Base-by-base conservation (phyloP, 2,888 invertebrate genomes). In the Drymonia ruficornis region DNA sequence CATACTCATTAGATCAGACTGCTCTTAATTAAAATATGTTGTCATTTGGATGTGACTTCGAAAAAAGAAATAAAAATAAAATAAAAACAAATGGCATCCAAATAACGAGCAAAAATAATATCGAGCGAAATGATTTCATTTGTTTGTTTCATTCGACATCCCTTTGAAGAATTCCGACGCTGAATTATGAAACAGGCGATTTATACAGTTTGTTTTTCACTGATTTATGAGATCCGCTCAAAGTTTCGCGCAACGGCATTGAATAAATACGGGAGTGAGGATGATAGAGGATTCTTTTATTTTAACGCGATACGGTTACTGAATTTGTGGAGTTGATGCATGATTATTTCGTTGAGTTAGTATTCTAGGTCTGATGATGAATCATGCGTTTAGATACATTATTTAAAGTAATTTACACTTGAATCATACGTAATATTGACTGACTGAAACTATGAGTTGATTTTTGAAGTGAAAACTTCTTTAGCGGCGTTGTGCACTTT, bases 111-210 rank as follows among this genome's bases (percentile, higher is more conserved):
- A 46, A 56, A 56, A 50, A 52, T 42, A 50, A 44, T 60, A 53
- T 42, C 45, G 49, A 42, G 61, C 52, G 53, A 57, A 49, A 67
- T 55, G 57, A 55, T 36, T 56, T 59, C 51, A 44, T 56, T 65
- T 69, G 67, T 73, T 65, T 67, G 61, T 68, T 65, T 67, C 63
- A 67, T 62, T 66, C 66, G 61, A 63, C 63, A 53, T 67, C 65
- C 57, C 67, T 75, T 74, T 75, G 72, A 75, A 73, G 65, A 73
- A 55, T 49, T 61, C n/a, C 56, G 52, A n/a, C 45, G 47, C 48
- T 59, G 56, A 62, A 69, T 72, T 69, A 60, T 68, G 61, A 61
- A 65, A 60, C 50, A 43, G 42, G 28, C 49, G 60, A 60, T 69
- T 70, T 61, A 72, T 63, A 66, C 59, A 59, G 66, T 54, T 57